Conservation (phyloP, 2,113 vertebrate species). For the Cettia cetti region DNA sequence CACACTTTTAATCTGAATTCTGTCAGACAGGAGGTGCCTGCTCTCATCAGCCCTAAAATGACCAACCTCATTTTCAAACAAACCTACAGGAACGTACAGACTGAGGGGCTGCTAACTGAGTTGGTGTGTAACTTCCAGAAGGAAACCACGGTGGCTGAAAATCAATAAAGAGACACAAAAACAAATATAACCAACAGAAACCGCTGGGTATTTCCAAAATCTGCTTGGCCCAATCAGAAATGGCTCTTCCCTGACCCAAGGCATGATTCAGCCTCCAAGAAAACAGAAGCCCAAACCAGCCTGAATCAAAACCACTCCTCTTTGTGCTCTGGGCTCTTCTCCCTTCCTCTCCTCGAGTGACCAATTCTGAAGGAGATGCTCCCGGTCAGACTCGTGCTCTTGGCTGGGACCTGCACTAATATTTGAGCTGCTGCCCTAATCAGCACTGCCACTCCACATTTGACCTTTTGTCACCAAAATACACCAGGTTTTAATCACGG, state of each 20-base stretch:
- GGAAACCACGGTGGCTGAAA: not conserved
- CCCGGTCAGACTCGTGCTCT: not conserved
- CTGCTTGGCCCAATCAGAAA: not conserved
- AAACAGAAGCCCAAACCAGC: not conserved
- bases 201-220: not conserved
- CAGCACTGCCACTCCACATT: not conserved
- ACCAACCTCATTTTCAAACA: not conserved
- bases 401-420: not conserved
- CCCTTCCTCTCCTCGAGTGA: not conserved
- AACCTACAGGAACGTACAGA: not conserved
- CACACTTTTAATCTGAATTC: not conserved
- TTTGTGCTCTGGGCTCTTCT: not conserved
- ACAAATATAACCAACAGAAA: not conserved
- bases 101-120: not conserved
- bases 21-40: not conserved
- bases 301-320: not conserved
- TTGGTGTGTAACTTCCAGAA: not conserved
- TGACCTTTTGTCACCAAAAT: not conserved
- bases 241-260: not conserved
- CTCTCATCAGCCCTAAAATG: not conserved
- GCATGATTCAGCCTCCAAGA: not conserved
- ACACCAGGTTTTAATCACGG: not conserved
- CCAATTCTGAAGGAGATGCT: not conserved
- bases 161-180: not conserved
- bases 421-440: not conserved